Conservation (phyloP, 2,797 vertebrate genomes). For the Sphenodon punctatus region DNA sequence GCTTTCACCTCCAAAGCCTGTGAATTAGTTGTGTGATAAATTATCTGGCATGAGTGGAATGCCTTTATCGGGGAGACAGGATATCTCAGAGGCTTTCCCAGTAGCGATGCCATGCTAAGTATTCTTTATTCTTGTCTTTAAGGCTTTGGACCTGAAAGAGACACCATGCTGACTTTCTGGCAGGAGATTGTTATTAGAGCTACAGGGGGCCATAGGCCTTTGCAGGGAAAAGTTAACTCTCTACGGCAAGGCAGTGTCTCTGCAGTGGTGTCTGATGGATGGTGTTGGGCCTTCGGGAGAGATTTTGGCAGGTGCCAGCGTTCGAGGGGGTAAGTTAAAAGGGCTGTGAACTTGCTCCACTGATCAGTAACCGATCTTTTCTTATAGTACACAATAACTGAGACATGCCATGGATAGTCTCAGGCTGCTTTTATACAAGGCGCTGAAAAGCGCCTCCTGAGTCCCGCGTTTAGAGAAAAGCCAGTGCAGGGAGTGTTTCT, state of each 20-base stretch:
- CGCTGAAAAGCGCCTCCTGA: too few relatives aligned
- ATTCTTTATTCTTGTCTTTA: slow-evolving; percentile 35
- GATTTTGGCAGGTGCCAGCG: slow-evolving; percentile 20
- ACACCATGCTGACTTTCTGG: neutral
- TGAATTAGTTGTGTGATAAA: slow-evolving; percentile 9
- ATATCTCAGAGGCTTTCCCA: neutral
- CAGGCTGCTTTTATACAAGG: too few relatives aligned
- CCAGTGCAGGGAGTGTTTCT: too few relatives aligned
- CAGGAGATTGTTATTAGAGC: slow-evolving; percentile 2
- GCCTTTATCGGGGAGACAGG: slow-evolving; percentile 4
- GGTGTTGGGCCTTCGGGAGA: slow-evolving; percentile 16
- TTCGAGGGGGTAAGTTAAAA: slow-evolving; percentile 52
- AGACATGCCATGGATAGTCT: slow-evolving; percentile 6
- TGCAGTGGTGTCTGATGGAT: slow-evolving; percentile 17
- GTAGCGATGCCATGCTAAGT: neutral
- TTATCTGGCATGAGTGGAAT: neutral
- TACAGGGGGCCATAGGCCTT: slow-evolving; percentile 23
- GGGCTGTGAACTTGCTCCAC: slow-evolving; percentile 30
- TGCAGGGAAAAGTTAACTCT: slow-evolving; percentile 20
- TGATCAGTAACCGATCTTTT: slow-evolving; percentile 24
- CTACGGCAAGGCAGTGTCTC: slow-evolving; percentile 15
- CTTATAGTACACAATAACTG: slow-evolving; percentile 1
- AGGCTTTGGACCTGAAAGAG: neutral
- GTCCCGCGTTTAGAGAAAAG: too few relatives aligned
- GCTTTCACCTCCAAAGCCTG: accelerated